phyloP scores from a whole-genome alignment of 2,888 invertebrate genomes.

The Drosophila neotestacea region DNA sequence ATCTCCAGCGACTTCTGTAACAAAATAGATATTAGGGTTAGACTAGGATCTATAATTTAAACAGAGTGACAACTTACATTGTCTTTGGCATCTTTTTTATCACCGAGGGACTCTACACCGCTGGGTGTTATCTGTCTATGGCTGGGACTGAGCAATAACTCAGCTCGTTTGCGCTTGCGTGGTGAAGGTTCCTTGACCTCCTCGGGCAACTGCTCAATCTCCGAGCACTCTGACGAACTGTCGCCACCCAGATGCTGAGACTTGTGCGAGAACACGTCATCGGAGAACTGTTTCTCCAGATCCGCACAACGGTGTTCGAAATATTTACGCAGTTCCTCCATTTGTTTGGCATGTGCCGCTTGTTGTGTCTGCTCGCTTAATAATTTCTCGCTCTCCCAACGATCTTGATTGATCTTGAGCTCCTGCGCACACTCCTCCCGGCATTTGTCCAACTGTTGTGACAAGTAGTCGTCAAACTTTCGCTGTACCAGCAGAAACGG shows the following conservation, averaged over 20 bases:
- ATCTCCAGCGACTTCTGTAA: constrained; percentile 73
- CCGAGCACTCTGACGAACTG: constrained; percentile 83
- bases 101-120: constrained; percentile 65
- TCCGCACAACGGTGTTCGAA: constrained; percentile 93
- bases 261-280: constrained; percentile 89
- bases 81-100: constrained; percentile 52
- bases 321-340: constrained; percentile 92
- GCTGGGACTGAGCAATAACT: constrained; percentile 83
- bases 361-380: constrained; percentile 88
- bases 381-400: constrained; percentile 87
- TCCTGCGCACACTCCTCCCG: constrained; percentile 82
- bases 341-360: constrained; percentile 89
- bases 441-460: constrained; percentile 86
- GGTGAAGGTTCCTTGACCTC: constrained; percentile 82
- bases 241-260: constrained; percentile 87
- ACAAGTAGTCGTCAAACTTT: constrained; percentile 87
- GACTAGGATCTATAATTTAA: not conserved
- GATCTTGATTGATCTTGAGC: constrained; percentile 80
- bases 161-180: constrained; percentile 82
- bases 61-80: constrained; percentile 44
- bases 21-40: not conserved
- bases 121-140: constrained; percentile 85
- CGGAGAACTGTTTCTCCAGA: constrained; percentile 91
- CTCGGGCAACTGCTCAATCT: constrained; percentile 82
- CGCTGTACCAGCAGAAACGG: constrained; percentile 86